Conservation (phyloP, 2,888 invertebrate species). For the Zygaena filipendulae region DNA sequence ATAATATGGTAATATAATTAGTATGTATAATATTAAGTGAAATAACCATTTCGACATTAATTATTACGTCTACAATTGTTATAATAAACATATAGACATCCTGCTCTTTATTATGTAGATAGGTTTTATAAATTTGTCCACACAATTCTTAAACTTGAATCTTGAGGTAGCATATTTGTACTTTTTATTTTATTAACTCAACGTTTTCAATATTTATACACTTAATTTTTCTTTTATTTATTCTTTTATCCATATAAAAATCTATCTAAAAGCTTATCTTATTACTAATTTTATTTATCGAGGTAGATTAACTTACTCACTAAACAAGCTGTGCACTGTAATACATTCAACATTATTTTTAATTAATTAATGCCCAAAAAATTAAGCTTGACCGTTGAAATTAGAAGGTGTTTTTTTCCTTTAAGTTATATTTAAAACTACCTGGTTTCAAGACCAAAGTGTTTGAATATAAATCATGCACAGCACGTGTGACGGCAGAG, state of each 20-base stretch:
- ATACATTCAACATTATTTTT: slow-evolving; percentile 26
- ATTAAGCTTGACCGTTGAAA: neutral
- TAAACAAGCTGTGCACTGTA: slow-evolving; percentile 38
- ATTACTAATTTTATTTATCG: slow-evolving; percentile 57
- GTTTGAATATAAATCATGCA: slow-evolving; percentile 32
- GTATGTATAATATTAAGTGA: too few relatives aligned
- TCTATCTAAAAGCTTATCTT: slow-evolving; percentile 60
- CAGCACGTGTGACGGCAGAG: slow-evolving; percentile 64
- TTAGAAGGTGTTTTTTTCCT: slow-evolving; percentile 13
- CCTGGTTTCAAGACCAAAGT: slow-evolving; percentile 11
- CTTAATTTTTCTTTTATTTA: slow-evolving; percentile 48
- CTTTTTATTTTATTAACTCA: slow-evolving; percentile 56
- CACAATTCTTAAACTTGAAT: slow-evolving; percentile 59
- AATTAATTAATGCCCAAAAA: slow-evolving; percentile 13
- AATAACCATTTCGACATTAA: too few relatives aligned
- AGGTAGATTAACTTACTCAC: slow-evolving; percentile 64
- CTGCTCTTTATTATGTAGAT: too few relatives aligned
- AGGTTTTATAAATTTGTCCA: too few relatives aligned
- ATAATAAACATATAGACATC: too few relatives aligned
- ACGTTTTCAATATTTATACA: slow-evolving; percentile 43
- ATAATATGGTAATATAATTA: too few relatives aligned
- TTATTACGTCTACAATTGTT: too few relatives aligned
- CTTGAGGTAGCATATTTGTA: slow-evolving; percentile 69
- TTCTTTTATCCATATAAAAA: slow-evolving; percentile 62
- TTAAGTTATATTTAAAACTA: slow-evolving; percentile 6